These are phyloP conservation scores for Sisyra nigra DNA, from an alignment of 2,888 invertebrate genomes.

Conservation along the genomic window DNA sequence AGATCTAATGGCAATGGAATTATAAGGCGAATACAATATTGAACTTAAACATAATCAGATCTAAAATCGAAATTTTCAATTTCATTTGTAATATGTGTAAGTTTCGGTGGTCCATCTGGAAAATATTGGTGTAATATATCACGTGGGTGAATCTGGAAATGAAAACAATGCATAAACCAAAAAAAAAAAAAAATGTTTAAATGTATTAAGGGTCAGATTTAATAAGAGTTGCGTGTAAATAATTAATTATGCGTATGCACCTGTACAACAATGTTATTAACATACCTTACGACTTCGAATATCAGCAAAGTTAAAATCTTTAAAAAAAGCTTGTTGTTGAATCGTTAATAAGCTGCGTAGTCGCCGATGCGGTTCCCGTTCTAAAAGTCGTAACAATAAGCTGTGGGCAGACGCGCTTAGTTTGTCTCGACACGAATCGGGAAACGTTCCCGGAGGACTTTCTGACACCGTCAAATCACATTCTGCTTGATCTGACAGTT, in stretches of 20 bases:
- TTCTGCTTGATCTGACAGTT: background rate
- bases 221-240: no score
- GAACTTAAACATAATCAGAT: background rate
- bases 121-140: conserved; percentile 23
- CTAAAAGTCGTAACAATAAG: background rate
- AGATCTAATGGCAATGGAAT: no score
- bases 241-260: no score
- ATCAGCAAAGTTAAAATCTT: conserved; percentile 2
- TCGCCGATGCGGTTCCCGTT: conserved; percentile 1
- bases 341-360: background rate
- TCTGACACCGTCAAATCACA: background rate
- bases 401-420: background rate
- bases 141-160: conserved; percentile 27
- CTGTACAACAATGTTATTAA: no score
- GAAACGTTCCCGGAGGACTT: conserved; percentile 2
- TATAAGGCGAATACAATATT: no score
- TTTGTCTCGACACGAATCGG: background rate
- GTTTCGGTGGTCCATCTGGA: conserved; percentile 19
- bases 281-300: background rate
- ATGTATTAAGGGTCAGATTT: no score
- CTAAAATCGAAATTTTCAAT: conserved; percentile 1
- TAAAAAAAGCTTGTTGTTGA: conserved; percentile 2
- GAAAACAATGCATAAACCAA: conserved; percentile 6
- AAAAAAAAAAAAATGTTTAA: background rate
- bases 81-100: background rate